Conservation (phyloP, 2,113 vertebrate species). For the Nyctereutes procyonoides region DNA sequence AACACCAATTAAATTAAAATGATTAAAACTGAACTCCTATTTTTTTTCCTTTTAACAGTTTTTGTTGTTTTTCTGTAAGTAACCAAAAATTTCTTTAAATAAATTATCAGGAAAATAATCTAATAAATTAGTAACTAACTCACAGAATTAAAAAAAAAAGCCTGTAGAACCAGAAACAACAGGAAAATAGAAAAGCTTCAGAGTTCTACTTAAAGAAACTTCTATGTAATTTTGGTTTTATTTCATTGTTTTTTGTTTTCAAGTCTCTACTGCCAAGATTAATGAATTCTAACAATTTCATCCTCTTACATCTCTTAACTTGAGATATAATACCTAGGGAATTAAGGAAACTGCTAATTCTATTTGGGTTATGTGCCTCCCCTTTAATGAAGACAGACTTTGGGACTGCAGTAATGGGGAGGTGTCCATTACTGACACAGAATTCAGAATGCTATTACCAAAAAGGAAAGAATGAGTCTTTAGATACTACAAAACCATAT, state of each 20-base stretch:
- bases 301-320: neutral
- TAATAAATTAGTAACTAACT: neutral
- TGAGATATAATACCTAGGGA: neutral
- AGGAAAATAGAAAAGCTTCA: neutral
- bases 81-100: neutral
- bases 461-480: neutral
- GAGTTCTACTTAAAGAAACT: neutral
- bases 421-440: neutral
- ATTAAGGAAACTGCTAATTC: neutral
- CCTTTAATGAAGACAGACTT: neutral
- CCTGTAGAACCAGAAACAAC: neutral
- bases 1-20: neutral
- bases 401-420: neutral
- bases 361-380: neutral
- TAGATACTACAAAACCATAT: neutral
- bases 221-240: neutral
- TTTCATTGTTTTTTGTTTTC: neutral
- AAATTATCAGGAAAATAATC: neutral
- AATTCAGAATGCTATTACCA: neutral
- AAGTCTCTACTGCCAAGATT: neutral
- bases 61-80: neutral
- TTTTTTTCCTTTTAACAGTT: neutral
- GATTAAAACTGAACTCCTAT: too few relatives aligned
- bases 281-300: neutral
- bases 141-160: neutral